A percentile compares a stretch with the other conserved stretches of the same genome.
Evolutionary conservation across 2,888 invertebrate genomes (phyloP).

Genomic region (Venusia cambrica): DNA sequence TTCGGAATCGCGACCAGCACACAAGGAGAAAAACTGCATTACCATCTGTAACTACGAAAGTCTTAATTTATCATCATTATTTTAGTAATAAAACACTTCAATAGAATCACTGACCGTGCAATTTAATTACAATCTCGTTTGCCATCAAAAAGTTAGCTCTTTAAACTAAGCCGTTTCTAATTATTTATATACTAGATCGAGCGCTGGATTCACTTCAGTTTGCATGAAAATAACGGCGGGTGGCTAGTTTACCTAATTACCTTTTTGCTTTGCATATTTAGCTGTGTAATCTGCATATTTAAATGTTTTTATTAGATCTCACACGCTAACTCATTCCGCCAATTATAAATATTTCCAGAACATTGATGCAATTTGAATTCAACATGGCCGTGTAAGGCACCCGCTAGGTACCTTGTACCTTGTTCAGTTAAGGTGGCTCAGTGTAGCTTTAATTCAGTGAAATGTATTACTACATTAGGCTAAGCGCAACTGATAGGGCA

Average conservation of each 20-base stretch:
- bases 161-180: constrained; percentile 4
- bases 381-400: constrained; percentile 42
- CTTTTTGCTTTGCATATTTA: constrained; percentile 25
- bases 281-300: constrained; percentile 22
- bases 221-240: constrained; percentile 1
- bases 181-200: constrained; percentile 30
- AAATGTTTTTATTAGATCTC: constrained; percentile 19
- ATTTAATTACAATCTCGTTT: too few relatives aligned
- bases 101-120: too few relatives aligned
- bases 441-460: too few relatives aligned
- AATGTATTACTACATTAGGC: too few relatives aligned
- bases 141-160: too few relatives aligned
- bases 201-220: too few relatives aligned
- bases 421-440: constrained; percentile 31
- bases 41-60: too few relatives aligned
- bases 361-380: constrained; percentile 47
- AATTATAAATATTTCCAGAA: constrained; percentile 42
- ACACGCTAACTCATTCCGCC: constrained; percentile 25
- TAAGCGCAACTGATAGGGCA: too few relatives aligned
- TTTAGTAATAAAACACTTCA: too few relatives aligned
- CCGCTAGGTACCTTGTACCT: constrained; percentile 38
- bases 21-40: too few relatives aligned
- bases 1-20: too few relatives aligned
- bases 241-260: constrained; percentile 24
- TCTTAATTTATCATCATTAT: too few relatives aligned